These are phyloP conservation scores for Xiphophorus hellerii DNA, from an alignment of 2,113 vertebrate genomes.

Conservation along the genomic window DNA sequence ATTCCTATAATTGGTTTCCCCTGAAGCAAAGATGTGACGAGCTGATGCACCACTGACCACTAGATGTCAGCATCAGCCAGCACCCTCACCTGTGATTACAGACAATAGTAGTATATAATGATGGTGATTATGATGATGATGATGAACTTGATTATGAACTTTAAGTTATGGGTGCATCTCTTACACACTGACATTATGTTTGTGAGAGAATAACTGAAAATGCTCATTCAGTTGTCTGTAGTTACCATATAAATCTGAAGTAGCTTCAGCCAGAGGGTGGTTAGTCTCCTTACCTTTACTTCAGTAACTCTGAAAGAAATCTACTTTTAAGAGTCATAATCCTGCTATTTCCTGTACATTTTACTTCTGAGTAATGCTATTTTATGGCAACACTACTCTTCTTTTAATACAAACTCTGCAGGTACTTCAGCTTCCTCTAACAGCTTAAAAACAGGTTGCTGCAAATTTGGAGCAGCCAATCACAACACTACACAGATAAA, in stretches of 20 bases:
- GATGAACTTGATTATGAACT: background rate
- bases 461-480: background rate
- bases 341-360: too few species aligned
- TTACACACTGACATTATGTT: background rate
- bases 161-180: background rate
- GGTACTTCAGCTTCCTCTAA: background rate
- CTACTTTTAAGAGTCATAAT: too few species aligned
- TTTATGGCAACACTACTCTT: too few species aligned
- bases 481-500: background rate
- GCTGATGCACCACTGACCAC: slow-evolving; percentile 48
- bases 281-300: too few species aligned
- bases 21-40: background rate
- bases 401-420: background rate
- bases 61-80: slow-evolving; percentile 71
- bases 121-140: background rate
- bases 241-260: too few species aligned
- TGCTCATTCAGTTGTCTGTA: too few species aligned
- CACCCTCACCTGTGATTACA: slow-evolving; percentile 40
- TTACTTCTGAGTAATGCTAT: too few species aligned
- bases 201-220: too few species aligned
- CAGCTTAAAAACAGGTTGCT: background rate
- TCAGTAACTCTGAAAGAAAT: too few species aligned
- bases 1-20: background rate
- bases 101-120: background rate
- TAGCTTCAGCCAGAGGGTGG: too few species aligned